Conservation (phyloP, 2,888 invertebrate species). For the Sminthurides aquaticus region DNA sequence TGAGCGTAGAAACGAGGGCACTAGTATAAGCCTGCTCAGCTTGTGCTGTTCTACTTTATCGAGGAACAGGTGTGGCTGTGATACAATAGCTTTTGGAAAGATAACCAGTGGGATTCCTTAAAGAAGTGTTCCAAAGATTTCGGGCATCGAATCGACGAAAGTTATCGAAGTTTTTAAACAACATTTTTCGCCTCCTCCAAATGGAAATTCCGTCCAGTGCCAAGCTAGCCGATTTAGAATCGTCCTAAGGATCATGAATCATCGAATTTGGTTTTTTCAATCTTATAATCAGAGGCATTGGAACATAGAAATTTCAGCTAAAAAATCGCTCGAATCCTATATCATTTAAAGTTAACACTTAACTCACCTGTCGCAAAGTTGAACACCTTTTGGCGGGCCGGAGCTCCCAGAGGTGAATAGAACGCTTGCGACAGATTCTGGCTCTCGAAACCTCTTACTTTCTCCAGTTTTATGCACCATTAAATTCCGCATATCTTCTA, state of each 20-base stretch:
- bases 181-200: constrained; percentile 60
- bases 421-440: background rate
- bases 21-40: constrained; percentile 13
- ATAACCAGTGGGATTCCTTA: constrained; percentile 5
- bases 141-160: constrained; percentile 72
- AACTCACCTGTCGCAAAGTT: background rate
- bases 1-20: constrained; percentile 15
- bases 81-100: background rate
- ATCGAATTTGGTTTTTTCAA: background rate
- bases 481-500: background rate
- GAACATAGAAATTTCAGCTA: background rate
- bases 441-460: background rate
- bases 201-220: constrained; percentile 82
- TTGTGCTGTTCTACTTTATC: background rate
- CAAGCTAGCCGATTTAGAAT: constrained; percentile 75
- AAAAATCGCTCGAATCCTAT: too few relatives aligned
- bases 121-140: constrained; percentile 24
- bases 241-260: constrained; percentile 47
- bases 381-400: background rate
- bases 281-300: background rate
- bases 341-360: background rate
- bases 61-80: constrained; percentile 5
- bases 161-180: constrained; percentile 86
- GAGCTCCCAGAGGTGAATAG: background rate
- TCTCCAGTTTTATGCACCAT: background rate